These are phyloP conservation scores for Thrips palmi DNA, from an alignment of 1,140 invertebrate genomes.

Conservation along the genomic window DNA sequence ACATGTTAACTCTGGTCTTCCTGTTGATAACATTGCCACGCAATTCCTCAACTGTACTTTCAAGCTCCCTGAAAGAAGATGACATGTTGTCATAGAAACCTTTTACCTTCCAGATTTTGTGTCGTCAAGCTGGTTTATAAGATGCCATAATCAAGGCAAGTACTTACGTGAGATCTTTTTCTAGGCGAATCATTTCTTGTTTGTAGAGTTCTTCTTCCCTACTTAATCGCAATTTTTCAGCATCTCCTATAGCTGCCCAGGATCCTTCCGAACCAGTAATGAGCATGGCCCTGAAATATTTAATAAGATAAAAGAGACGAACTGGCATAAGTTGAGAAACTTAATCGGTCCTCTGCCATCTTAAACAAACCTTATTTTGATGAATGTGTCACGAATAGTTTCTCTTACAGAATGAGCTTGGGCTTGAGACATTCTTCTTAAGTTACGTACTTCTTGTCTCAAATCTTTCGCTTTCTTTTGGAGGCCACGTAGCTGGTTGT, in stretches of 20 bases:
- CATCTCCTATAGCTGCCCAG: slow-evolving; percentile 35
- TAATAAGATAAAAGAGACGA: background rate
- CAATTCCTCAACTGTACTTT: slow-evolving; percentile 84
- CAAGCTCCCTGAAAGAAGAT: slow-evolving; percentile 68
- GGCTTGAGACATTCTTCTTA: slow-evolving; percentile 73
- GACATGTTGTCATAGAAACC: too few relatives aligned
- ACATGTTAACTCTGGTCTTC: slow-evolving; percentile 87
- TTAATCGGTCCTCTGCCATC: background rate
- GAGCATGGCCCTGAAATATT: slow-evolving; percentile 22
- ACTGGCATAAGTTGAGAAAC: background rate
- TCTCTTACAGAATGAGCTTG: slow-evolving; percentile 81
- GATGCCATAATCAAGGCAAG: too few relatives aligned
- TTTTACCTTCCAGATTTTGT: too few relatives aligned
- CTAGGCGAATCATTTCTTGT: slow-evolving; percentile 73
- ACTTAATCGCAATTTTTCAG: slow-evolving; percentile 44
- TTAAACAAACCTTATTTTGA: slow-evolving; percentile 44
- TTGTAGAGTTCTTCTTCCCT: slow-evolving; percentile 73
- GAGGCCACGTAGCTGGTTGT: slow-evolving; percentile 61
- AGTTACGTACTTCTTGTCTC: slow-evolving; percentile 66
- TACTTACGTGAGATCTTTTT: slow-evolving; percentile 70
- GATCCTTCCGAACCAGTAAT: slow-evolving; percentile 39
- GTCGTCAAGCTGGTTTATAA: too few relatives aligned
- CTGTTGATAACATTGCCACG: slow-evolving; percentile 87
- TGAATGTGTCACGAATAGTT: slow-evolving; percentile 74
- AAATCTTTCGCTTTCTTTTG: slow-evolving; percentile 84